A percentile compares a stretch with the other conserved stretches of the same genome.
phyloP scores from a whole-genome alignment of 23 tunicate genomes.

The Ciona savignyi region DNA sequence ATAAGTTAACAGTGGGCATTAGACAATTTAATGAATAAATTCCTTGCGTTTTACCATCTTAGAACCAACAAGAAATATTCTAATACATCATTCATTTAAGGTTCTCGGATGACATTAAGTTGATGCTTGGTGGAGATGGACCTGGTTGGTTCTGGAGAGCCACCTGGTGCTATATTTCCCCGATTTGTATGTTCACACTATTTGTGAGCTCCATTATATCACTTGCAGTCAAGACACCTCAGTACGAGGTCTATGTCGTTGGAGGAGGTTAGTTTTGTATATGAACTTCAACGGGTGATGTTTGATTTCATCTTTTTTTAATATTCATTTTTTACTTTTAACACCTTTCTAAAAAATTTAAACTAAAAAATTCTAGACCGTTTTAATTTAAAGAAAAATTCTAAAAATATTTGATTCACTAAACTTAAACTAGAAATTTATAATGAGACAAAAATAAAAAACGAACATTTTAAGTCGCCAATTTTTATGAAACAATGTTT shows the following conservation, averaged over 20 bases:
- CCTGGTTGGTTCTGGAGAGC: constrained; percentile 83
- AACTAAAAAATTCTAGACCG: background rate
- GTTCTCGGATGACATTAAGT: constrained; percentile 67
- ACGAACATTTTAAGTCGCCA: too few species aligned
- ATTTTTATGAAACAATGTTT: too few species aligned
- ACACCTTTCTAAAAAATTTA: background rate
- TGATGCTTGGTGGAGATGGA: constrained; percentile 63
- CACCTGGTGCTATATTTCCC: constrained; percentile 76
- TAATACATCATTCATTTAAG: too few species aligned
- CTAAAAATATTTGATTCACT: too few species aligned
- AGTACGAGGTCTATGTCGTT: constrained; percentile 52
- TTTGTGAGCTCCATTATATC: constrained; percentile 48
- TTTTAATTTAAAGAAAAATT: too few species aligned
- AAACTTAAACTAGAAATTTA: too few species aligned
- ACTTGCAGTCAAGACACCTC: constrained; percentile 46
- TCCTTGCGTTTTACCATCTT: too few species aligned
- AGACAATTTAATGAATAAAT: too few species aligned
- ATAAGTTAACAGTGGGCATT: too few species aligned
- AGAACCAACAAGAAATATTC: too few species aligned
- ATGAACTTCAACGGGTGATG: background rate
- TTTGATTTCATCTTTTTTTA: background rate
- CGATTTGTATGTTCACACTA: constrained; percentile 64
- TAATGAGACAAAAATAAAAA: too few species aligned
- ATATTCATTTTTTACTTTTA: constrained; percentile 1
- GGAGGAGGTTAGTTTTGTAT: constrained; percentile 28